These are phyloP conservation scores for Branchellion lobata DNA, from an alignment of 2,888 invertebrate genomes.

Conservation along the genomic window DNA sequence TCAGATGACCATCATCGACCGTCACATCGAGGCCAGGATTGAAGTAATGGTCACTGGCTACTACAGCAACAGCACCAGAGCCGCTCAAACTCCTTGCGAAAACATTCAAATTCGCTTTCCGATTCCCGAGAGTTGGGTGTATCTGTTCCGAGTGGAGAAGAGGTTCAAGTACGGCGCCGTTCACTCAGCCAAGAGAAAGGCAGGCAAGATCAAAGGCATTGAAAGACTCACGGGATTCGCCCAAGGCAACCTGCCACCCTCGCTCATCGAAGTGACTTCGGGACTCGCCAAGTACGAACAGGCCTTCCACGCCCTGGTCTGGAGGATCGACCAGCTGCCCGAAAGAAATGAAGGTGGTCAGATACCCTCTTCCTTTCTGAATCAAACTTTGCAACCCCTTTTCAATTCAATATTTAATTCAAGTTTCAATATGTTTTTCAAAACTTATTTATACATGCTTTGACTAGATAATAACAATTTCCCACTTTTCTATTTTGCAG, in stretches of 20 bases:
- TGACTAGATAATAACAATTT: too few relatives aligned
- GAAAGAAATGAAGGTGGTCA: conserved; percentile 91
- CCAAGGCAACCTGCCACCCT: conserved; percentile 58
- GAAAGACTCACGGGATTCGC: conserved; percentile 62
- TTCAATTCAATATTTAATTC: too few relatives aligned
- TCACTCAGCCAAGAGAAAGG: conserved; percentile 75
- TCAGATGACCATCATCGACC: conserved; percentile 67
- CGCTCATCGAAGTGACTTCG: conserved; percentile 70
- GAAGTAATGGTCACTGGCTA: conserved; percentile 96
- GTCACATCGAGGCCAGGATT: conserved; percentile 85
- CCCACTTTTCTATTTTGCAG: too few relatives aligned
- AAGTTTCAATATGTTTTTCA: too few relatives aligned
- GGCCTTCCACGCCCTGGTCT: conserved; percentile 92
- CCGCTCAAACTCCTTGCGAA: conserved; percentile 73
- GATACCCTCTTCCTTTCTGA: too few relatives aligned
- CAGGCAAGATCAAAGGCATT: conserved; percentile 66
- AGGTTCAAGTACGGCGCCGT: conserved; percentile 96
- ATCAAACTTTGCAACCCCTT: too few relatives aligned
- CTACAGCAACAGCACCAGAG: conserved; percentile 87
- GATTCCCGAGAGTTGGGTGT: conserved; percentile 99
- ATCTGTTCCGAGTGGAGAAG: conserved; percentile 94
- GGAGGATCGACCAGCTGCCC: conserved; percentile 94
- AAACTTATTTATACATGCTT: too few relatives aligned
- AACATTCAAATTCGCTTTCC: conserved; percentile 89
- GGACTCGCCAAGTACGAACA: conserved; percentile 97